phyloP scores from a whole-genome alignment of 2,113 vertebrate genomes.

The Rhabdomys dilectus region DNA sequence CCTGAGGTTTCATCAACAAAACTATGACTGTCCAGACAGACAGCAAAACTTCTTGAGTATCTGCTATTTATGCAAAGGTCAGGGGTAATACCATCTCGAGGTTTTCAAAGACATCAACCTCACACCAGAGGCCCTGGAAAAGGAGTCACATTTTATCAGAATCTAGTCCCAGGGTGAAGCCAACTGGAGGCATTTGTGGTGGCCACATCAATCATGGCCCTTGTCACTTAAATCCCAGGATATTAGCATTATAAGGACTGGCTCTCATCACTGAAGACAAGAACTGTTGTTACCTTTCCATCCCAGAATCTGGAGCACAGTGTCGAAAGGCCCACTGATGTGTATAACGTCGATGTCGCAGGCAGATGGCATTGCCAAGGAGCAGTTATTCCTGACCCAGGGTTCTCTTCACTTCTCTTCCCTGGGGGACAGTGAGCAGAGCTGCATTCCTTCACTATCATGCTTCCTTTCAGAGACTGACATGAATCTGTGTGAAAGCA shows the following conservation, averaged over 20 bases:
- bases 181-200: neutral
- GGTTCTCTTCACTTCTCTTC: slow-evolving; percentile 40
- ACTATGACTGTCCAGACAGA: neutral
- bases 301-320: neutral
- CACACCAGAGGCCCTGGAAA: neutral
- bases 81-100: neutral
- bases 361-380: neutral
- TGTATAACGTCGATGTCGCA: neutral
- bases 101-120: neutral
- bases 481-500: slow-evolving; percentile 63
- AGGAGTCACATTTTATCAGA: neutral
- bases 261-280: neutral
- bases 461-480: slow-evolving; percentile 63
- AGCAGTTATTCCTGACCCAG: neutral
- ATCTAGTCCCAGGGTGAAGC: neutral
- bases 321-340: neutral
- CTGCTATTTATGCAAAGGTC: neutral
- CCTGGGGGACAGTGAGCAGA: slow-evolving; percentile 4
- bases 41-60: neutral
- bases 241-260: neutral
- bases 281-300: neutral
- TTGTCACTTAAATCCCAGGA: neutral
- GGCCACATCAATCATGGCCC: neutral
- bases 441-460: slow-evolving; percentile 79
- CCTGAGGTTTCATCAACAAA: slow-evolving; percentile 8